Base-by-base conservation (phyloP, 2,797 vertebrate species). In the Chelon auratus region DNA sequence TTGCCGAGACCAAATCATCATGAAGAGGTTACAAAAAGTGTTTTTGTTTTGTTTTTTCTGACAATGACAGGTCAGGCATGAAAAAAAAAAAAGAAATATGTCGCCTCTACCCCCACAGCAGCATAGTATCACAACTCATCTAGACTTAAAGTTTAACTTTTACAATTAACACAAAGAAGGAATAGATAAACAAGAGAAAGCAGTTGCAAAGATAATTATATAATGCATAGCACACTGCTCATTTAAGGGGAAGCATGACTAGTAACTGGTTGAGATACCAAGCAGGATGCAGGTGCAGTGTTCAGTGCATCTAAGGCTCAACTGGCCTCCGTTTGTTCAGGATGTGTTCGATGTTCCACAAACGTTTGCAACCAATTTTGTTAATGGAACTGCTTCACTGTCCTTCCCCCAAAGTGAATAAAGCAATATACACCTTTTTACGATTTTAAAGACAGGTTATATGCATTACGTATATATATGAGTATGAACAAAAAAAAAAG, bases 181-280 rank as follows among this genome's bases (percentile, higher is more conserved):
- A 94, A 88, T 91, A 95, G 84, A 93, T 91, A 88, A 83, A 84
- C 57, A 68, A 86, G 90, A 95, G 93, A 93, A 95, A 94, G 89
- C 96, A 96, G 95, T 94, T 62, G 95, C 95, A 95, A 96, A 96
- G 91, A 95, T 93, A 95, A 91, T 95, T 95, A 94, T 95, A 96
- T 94, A 98, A 96, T 98, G 97, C 96, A 98, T 97, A 97, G 96
- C 96, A 96, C 96, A 96, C 94, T 96, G 96, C 96, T 96, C 94
- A 93, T 95, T 96, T 95, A 94, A 95, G 95, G 96, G 96, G 95
- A 96, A 96, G 96, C 94, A 78, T 96, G 95, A 96, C 95, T 93
- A 95, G 82, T 96, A 84, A 84, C 95, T 86, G 92, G 94, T 95
- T 96, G 93, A 68, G 89, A 95, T 95, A 95, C 95, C 95, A 95